These are phyloP conservation scores for Callionymus lyra DNA, from an alignment of 2,113 vertebrate genomes.

Conservation along the genomic window DNA sequence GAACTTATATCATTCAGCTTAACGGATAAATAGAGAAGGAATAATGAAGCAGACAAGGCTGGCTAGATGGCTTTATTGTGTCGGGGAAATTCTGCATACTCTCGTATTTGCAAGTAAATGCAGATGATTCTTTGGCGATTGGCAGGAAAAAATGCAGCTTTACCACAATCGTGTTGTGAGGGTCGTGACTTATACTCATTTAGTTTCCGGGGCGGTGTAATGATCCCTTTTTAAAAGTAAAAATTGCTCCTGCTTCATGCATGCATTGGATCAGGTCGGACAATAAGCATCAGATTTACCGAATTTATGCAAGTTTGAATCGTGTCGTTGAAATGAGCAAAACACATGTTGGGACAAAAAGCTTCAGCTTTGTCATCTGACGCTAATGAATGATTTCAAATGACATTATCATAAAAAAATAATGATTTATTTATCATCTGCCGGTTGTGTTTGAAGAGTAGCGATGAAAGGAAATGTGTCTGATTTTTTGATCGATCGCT, in stretches of 20 bases:
- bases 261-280: conserved; percentile 6
- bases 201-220: too few relatives aligned
- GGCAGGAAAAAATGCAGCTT: conserved; percentile 1
- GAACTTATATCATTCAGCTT: conserved; percentile 38
- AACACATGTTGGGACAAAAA: conserved; percentile 47
- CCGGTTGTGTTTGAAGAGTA: conserved; percentile 31
- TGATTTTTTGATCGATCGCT: conserved; percentile 39
- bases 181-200: too few relatives aligned
- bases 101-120: conserved; percentile 43
- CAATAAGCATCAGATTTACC: conserved; percentile 13
- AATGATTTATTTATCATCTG: too few relatives aligned
- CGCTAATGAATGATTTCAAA: conserved; percentile 14
- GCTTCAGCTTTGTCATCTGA: conserved; percentile 19
- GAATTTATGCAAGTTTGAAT: conserved; percentile 29
- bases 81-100: conserved; percentile 24
- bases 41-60: conserved; percentile 28
- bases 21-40: conserved; percentile 42
- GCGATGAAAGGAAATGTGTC: conserved; percentile 21
- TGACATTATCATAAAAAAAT: too few relatives aligned
- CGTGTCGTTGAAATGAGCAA: conserved; percentile 14
- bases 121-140: conserved; percentile 22
- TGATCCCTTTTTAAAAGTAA: too few relatives aligned
- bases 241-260: too few relatives aligned
- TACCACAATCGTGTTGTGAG: not conserved
- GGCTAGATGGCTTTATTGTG: conserved; percentile 20